Evolutionary conservation across 2,113 vertebrate species (phyloP), one percentile per base, ranked within the genome.

Genomic region (Apaloderma vittatum): DNA sequence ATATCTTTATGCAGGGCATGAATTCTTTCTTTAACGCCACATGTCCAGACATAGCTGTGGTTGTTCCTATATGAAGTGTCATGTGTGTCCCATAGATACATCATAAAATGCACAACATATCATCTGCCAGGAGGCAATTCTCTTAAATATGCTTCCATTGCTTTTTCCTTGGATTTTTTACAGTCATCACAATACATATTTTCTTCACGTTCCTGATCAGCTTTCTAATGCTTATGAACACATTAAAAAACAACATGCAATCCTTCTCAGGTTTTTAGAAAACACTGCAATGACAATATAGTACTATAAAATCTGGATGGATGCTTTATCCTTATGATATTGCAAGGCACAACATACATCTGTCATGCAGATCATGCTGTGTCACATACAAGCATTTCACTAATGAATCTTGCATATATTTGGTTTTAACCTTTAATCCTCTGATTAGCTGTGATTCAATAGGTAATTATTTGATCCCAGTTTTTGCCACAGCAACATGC

Each of bases 401-500:
- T 70, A 79, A 86, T 46, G 43, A 8, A 40, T 22, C 55, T 71
- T 11, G 5, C 9, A 32, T 77, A 23, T 23, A n/a, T 63, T 62
- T 90, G 89, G 81, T 90, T 74, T 73, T 75, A 93, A 92, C n/a
- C 20, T 74, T 86, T 82, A 70, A 55, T 55, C 15, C 43, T 9
- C 27, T 9, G 6, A 90, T 92, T 74, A 94, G 32, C 26, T 37
- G 55, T 54, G 19, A 93, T 58, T 87, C 74, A 90, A 29, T 43
- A 12, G 22, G 18, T 65, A 79, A 82, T 61, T 43, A 67, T 74
- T 93, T 75, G 23, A 82, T 66, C 88, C 24, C 32, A 71, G 63
- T 67, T 11, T 34, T 66, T 76, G 23, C 32, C 51, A 57, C 37
- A 77, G 32, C 24, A 86, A 48, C 15, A 36, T 8, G 24, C 55